These are phyloP conservation scores for Piezodorus guildinii DNA, from an alignment of 1,140 invertebrate genomes.

Conservation along the genomic window DNA sequence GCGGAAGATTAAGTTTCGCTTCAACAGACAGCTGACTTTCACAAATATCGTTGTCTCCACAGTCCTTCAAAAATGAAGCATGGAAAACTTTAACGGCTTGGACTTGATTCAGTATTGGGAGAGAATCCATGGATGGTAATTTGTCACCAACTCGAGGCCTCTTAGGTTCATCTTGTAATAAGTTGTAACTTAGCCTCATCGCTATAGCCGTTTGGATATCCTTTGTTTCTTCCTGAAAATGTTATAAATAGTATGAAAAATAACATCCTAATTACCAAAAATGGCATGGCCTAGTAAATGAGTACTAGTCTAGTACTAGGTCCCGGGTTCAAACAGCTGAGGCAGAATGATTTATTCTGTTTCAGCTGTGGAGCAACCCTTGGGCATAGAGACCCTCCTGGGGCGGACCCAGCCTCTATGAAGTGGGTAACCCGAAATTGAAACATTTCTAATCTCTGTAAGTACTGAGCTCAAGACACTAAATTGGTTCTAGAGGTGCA, in stretches of 20 bases:
- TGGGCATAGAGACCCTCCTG: no score
- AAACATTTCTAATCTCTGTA: no score
- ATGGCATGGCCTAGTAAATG: no score
- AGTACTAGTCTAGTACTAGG: no score
- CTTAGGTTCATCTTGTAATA: constrained; percentile 55
- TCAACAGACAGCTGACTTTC: constrained; percentile 67
- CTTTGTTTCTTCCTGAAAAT: constrained; percentile 53
- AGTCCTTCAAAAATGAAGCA: constrained; percentile 86
- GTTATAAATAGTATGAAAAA: background rate
- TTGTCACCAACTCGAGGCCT: constrained; percentile 40
- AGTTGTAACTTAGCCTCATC: constrained; percentile 71
- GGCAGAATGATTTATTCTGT: no score
- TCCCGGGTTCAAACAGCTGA: no score
- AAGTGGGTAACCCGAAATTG: no score
- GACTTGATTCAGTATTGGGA: constrained; percentile 80
- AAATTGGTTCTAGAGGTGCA: no score
- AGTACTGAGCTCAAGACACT: no score
- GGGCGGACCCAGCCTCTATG: no score
- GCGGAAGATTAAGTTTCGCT: constrained; percentile 49
- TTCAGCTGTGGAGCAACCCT: no score
- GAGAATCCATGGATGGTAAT: constrained; percentile 60
- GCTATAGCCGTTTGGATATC: constrained; percentile 76
- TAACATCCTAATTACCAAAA: no score
- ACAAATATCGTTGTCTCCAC: constrained; percentile 79
- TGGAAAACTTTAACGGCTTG: constrained; percentile 68